These are phyloP conservation scores for Stegophylla sp. DNA, from an alignment of 2,888 invertebrate species.

Conservation along the genomic window DNA sequence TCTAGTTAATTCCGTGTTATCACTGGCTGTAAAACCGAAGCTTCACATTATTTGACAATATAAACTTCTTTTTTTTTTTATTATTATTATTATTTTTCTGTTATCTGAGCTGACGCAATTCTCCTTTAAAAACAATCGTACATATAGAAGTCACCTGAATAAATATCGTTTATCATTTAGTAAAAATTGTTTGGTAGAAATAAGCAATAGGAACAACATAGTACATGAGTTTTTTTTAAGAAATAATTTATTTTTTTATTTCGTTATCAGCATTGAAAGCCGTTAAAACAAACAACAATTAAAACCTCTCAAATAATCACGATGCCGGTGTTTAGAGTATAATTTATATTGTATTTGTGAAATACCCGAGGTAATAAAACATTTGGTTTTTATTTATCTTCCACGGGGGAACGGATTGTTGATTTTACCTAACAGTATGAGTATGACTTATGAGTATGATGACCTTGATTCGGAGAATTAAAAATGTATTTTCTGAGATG, in stretches of 20 bases:
- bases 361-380: constrained; percentile 10
- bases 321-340: neutral
- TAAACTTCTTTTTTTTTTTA: constrained; percentile 1
- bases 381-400: constrained; percentile 31
- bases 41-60: neutral
- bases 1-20: constrained; percentile 35
- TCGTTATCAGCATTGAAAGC: constrained; percentile 1
- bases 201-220: neutral
- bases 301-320: neutral
- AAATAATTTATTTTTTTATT: neutral
- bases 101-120: constrained; percentile 35
- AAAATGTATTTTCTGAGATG: constrained; percentile 5
- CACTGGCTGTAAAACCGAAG: constrained; percentile 15
- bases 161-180: constrained; percentile 15
- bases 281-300: constrained; percentile 32
- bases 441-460: too few species aligned
- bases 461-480: constrained; percentile 27
- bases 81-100: too few species aligned
- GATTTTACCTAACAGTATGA: neutral
- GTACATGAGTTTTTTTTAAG: neutral
- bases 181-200: constrained; percentile 25
- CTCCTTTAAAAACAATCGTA: constrained; percentile 4
- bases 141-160: constrained; percentile 33
- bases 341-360: neutral
- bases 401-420: constrained; percentile 9